Base-by-base conservation (phyloP, 2,888 invertebrate genomes). In the Galeopsomyia nigrocyanea region DNA sequence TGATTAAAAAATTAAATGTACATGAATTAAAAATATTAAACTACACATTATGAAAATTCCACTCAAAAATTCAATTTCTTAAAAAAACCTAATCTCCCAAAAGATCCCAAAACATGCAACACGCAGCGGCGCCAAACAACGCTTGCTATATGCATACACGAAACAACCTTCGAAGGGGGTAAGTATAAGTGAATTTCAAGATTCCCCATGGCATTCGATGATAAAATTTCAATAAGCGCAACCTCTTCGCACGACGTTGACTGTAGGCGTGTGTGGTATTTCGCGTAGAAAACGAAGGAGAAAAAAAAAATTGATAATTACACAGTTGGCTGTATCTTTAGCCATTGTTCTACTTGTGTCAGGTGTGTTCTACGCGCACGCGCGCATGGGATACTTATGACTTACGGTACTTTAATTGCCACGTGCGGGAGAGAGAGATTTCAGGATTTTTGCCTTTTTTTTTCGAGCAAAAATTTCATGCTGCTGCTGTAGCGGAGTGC, bases 381-480 rank as follows among this genome's bases (percentile, higher is more conserved):
- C 55, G 55, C 21, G 55, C 55, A 6, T 22, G 39, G 39, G 7
- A 46, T 22, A n/a, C 21, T 10, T 46, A 55, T 65, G 55, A 16
- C 46, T 46, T 53, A 65, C 64, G 64, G 64, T 55, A 65, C 55
- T 55, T 65, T 65, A 65, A 65, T 65, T 65, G 46, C 39, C 47
- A 65, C 21, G 46, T 17, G 31, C 26, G 26, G 19, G 26, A 49
- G 14, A 62, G 14, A 62, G 26, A 26, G 26, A 26, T 26, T 39
- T 39, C 39, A 39, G 39, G 10, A 39, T 39, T 13, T 39, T 39
- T 10, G 7, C 47, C n/a, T 61, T 55, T 47, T 53, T 10, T 19
- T 21, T 31, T 31, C 14, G 19, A 22, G 60, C 1, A 47, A 31
- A 26, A n/a, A n/a, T n/a, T n/a, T n/a, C n/a, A 58, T 58, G 17